phyloP scores from a whole-genome alignment of 1,140 invertebrate genomes.

The Ostrea denselamellosa region DNA sequence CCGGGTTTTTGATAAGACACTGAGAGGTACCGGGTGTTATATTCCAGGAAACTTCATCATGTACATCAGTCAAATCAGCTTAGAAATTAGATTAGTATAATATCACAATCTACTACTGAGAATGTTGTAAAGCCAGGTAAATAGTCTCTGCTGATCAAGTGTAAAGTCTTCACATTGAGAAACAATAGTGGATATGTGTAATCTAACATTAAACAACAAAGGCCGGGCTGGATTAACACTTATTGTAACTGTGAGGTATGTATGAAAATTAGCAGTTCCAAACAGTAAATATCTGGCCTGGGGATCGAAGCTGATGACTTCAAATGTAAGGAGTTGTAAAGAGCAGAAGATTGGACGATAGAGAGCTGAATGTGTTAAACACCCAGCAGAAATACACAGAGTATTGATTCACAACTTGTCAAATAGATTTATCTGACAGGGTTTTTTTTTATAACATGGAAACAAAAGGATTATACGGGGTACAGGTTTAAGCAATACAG shows the following conservation, averaged over 20 bases:
- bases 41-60: too few relatives aligned
- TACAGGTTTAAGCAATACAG: background rate
- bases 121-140: background rate
- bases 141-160: background rate
- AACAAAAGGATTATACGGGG: constrained; percentile 3
- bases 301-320: background rate
- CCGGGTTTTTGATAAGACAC: too few relatives aligned
- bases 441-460: background rate
- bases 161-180: background rate
- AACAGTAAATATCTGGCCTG: background rate
- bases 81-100: too few relatives aligned
- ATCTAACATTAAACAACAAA: background rate
- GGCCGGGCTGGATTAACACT: background rate
- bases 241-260: background rate
- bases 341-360: background rate
- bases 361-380: background rate
- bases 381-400: background rate
- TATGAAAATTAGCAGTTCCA: constrained; percentile 24
- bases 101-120: too few relatives aligned
- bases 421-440: background rate
- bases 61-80: too few relatives aligned
- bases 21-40: too few relatives aligned
- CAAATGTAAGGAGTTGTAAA: background rate
- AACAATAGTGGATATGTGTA: background rate
- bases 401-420: constrained; percentile 21